Evolutionary conservation across 2,113 vertebrate species (phyloP).

Genomic region (Montifringilla adamsi): DNA sequence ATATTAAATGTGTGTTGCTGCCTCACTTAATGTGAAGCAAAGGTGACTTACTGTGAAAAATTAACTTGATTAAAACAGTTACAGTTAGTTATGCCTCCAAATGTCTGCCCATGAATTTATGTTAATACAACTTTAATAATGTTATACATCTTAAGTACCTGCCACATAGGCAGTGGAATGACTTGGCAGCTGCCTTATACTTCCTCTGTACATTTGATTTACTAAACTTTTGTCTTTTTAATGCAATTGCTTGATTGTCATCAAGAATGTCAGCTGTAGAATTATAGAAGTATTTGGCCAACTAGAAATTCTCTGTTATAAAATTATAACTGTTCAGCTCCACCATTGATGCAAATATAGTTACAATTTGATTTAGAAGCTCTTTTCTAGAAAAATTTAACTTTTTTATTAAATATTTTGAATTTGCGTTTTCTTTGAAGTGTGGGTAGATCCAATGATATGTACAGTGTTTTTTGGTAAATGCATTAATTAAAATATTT

Average conservation of each 20-base stretch:
- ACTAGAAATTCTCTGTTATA: not conserved
- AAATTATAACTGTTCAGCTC: not conserved
- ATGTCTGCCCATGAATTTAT: not conserved
- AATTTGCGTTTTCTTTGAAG: not conserved
- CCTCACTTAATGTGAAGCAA: not conserved
- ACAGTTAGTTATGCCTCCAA: not conserved
- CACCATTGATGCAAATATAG: not conserved
- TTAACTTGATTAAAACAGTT: not conserved
- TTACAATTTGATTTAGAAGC: not conserved
- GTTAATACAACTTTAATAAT: not conserved
- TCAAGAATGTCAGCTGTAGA: not conserved
- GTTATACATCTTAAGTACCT: not conserved
- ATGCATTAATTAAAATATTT: not conserved
- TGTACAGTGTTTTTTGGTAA: not conserved
- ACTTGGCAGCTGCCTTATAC: not conserved
- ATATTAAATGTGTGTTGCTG: not conserved
- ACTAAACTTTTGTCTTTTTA: not conserved
- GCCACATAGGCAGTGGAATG: not conserved
- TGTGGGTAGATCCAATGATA: fast-evolving
- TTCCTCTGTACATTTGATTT: not conserved
- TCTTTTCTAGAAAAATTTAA: not conserved
- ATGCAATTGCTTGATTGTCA: not conserved
- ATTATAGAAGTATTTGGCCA: not conserved
- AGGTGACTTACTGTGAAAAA: not conserved
- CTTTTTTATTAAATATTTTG: not conserved